Conservation (phyloP, 1,140 invertebrate genomes). For the Drosophila leontia region DNA sequence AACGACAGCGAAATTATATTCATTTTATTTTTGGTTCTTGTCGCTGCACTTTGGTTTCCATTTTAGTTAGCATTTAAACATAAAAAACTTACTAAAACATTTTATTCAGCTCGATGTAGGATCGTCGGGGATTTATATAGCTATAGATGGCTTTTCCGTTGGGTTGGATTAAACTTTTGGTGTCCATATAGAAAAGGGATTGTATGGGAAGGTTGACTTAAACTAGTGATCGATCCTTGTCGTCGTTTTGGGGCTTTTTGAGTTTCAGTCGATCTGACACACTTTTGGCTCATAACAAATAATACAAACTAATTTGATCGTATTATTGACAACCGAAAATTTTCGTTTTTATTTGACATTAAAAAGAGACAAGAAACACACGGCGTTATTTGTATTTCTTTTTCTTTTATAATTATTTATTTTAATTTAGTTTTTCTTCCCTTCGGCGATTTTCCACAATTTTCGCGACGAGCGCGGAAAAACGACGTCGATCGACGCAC, state of each 20-base stretch:
- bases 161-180: background rate
- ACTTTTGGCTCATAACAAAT: slow-evolving; percentile 20
- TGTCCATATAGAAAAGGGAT: slow-evolving; percentile 7
- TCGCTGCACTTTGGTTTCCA: slow-evolving; percentile 21
- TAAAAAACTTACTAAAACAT: slow-evolving; percentile 68
- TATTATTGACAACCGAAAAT: slow-evolving; percentile 30
- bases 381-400: too few relatives aligned
- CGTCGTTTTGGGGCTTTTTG: background rate
- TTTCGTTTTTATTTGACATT: background rate
- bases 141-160: slow-evolving; percentile 2
- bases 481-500: slow-evolving; percentile 49
- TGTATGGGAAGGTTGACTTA: background rate
- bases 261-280: background rate
- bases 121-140: background rate
- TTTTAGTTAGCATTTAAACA: slow-evolving; percentile 28
- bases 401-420: background rate
- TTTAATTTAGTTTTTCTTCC: background rate
- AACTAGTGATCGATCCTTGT: background rate
- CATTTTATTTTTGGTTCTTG: slow-evolving; percentile 29
- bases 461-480: slow-evolving; percentile 27
- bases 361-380: slow-evolving; percentile 25
- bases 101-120: slow-evolving; percentile 31
- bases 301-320: slow-evolving; percentile 22
- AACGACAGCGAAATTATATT: slow-evolving; percentile 14
- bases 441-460: slow-evolving; percentile 7